phyloP scores from a whole-genome alignment of 2,113 vertebrate species.

The Tetrax tetrax region DNA sequence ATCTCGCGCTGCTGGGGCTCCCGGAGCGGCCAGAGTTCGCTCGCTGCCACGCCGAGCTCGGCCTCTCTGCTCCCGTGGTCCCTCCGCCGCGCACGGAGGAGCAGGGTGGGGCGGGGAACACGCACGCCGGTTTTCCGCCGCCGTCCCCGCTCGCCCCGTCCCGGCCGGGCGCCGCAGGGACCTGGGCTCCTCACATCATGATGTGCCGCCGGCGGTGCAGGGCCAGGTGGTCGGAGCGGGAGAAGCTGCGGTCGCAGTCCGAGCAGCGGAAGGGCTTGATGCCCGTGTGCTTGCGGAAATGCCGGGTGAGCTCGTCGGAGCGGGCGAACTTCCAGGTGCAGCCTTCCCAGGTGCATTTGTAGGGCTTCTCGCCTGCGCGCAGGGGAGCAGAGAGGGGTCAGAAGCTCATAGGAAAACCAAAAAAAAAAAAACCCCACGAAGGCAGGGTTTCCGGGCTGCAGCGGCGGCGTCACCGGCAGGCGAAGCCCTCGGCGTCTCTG shows the following conservation, averaged over 20 bases:
- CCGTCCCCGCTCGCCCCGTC: neutral
- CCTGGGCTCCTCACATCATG: constrained; percentile 85
- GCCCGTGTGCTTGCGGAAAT: constrained; percentile 97
- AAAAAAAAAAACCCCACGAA: too few species aligned
- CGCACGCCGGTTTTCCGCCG: neutral
- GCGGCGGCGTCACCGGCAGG: accelerated
- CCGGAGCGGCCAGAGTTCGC: neutral
- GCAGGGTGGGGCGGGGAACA: neutral
- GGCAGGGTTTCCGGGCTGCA: neutral
- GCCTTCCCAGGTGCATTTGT: constrained; percentile 96
- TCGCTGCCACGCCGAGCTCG: neutral
- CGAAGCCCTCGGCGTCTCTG: accelerated
- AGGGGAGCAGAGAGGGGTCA: neutral
- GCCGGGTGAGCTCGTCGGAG: constrained; percentile 94
- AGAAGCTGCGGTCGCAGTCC: constrained; percentile 96
- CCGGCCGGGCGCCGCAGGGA: neutral
- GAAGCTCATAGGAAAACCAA: neutral
- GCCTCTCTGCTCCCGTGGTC: neutral
- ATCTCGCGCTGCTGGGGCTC: neutral
- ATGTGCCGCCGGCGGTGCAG: constrained; percentile 93
- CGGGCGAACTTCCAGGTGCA: constrained; percentile 96
- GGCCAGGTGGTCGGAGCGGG: constrained; percentile 94
- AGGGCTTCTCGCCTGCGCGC: constrained; percentile 91
- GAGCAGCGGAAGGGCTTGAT: constrained; percentile 98
- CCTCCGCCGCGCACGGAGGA: neutral